Percentiles rank a stretch among this genome's conserved stretches.
Conservation (phyloP, 2,888 invertebrate species). For the Hirtodrosophila duncani region DNA sequence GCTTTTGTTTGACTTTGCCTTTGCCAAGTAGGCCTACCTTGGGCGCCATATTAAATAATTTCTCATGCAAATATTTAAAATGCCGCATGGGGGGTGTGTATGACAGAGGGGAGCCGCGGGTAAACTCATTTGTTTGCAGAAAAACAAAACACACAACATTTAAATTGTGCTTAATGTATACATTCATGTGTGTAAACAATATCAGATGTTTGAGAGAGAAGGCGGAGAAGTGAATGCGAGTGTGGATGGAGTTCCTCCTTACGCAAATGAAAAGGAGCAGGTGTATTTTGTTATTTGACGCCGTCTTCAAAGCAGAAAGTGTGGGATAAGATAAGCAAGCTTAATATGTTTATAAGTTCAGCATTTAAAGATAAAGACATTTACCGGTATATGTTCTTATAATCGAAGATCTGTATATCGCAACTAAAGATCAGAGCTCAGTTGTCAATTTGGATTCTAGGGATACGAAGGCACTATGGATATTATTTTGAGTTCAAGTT, state of each 20-base stretch:
- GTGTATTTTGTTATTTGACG: no score
- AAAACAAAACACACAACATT: constrained; percentile 23
- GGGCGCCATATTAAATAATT: constrained; percentile 53
- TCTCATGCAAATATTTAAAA: constrained; percentile 61
- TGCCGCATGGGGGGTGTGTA: constrained; percentile 18
- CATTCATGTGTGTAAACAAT: constrained; percentile 58
- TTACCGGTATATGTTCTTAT: no score
- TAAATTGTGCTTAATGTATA: constrained; percentile 46
- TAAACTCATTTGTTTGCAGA: constrained; percentile 56
- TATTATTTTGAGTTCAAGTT: no score
- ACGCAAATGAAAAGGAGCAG: no score
- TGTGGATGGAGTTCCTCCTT: background rate
- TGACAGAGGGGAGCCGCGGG: constrained; percentile 13
- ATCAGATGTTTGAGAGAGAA: constrained; percentile 38
- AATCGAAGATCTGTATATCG: no score
- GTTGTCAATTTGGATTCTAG: no score
- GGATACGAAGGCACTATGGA: no score
- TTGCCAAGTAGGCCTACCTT: constrained; percentile 45
- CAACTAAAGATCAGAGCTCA: no score
- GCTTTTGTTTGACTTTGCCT: constrained; percentile 38
- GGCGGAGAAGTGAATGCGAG: constrained; percentile 3
- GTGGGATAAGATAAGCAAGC: no score
- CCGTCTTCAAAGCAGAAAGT: no score
- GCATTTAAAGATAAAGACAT: no score
- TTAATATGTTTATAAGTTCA: no score